Evolutionary conservation across 2,888 invertebrate species (phyloP), one percentile per base, ranked within the genome.

Genomic region (Agriopis marginaria): DNA sequence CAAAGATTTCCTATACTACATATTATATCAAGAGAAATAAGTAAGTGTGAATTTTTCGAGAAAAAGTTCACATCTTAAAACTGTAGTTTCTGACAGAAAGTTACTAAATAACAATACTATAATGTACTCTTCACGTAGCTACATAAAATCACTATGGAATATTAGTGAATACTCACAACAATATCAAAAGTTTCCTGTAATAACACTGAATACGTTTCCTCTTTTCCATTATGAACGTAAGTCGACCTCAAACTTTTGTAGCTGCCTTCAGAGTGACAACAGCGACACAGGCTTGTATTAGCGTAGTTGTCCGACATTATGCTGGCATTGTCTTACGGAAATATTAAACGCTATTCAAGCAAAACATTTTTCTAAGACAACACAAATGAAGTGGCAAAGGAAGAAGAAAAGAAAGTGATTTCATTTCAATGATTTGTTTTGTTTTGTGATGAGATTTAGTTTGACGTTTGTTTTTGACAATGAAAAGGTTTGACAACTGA

Each of bases 201-300:
- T 76, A 91, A 83, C 9, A 65, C 74, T 0, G 83, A 82, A 72
- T 85, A 91, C 1, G 82, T 78, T 82, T 89, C 86, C 39, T 81
- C 79, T 1, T 63, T 74, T 12, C 83, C 84, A 64, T 84, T 78
- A 47, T 75, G 73, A 23, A 58, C 42, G 72, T 79, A 85, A 0
- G 76, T 49, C 2, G 75, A 66, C n/a, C 68, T 78, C 12, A 92
- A 79, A 63, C 82, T 89, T 68, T 84, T 88, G 54, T 87, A 87
- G 39, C 74, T 77, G 3, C 90, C 89, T 66, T 87, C 85, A 0
- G 84, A 73, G 62, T 90, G 90, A 75, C 93, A 93, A 75, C 92
- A 92, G 11, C 93, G 91, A 71, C 93, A 93, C 53, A 90, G 76
- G 39, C 82, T 83, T 51, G 77, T 84, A 51, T 81, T 70, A 69